Evolutionary conservation across 2,113 vertebrate species (phyloP), one percentile per base, ranked within the genome.

Genomic region (Daboia siamensis): DNA sequence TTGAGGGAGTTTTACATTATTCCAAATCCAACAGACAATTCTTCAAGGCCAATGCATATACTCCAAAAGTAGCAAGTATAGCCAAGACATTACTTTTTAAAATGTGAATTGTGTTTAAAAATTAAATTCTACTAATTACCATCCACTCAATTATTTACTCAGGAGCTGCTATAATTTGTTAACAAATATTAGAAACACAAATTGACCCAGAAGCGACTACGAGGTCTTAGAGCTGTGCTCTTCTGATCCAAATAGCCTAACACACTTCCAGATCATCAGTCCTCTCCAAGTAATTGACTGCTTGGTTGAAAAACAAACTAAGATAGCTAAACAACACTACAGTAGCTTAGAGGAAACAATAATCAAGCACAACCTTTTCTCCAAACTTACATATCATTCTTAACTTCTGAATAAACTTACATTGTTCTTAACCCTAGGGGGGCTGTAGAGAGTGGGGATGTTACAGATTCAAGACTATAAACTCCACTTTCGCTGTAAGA

Each of bases 401-500:
- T 57, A 24, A 1, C 7, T 26, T 24, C 20, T 23, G 0, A 1
- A 86, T 0, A 39, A 57, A 97, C 97, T 96, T 96, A 98, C 98
- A 64, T 95, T 88, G 46, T 95, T 87, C 95, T 97, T 91, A 97
- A 97, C 24, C 97, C 96, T 90, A 94, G 97, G 61, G 96, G 94
- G 48, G 91, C 96, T 8, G 97, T 64, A 54, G 97, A 97, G 21
- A 94, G 91, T 0, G 98, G 98, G 0, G 98, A 99, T 29, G 96
- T 97, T 93, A 97, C 51, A 0, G 97, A 97, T 0, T 97, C 97
- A 90, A 86, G 97, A 96, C 98, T 98, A 91, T 95, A 98, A 48
- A 98, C 95, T 0, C 98, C 97, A 0, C 98, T 98, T 94, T 99
- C 98, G 4, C 97, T 98, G 93, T 97, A 97, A 52, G 98, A 98